Base-by-base conservation (phyloP, 1,140 invertebrate genomes). In the Protaetia brevitarsis region DNA sequence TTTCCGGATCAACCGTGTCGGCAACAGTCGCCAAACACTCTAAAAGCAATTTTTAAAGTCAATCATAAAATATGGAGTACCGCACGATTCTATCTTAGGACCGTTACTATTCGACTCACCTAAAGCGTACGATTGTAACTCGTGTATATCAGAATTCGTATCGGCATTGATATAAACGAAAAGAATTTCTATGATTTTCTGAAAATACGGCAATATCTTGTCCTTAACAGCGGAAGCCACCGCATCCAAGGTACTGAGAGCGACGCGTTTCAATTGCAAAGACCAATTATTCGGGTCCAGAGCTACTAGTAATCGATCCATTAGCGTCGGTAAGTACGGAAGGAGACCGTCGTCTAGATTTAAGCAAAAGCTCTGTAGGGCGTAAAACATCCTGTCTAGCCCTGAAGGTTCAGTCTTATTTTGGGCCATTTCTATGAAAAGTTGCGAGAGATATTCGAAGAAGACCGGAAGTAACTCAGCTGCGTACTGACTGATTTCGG, bases 291-390 rank as follows among this genome's bases (percentile, higher is more conserved):
- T 75, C 2, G 83, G 80, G 58, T 82, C 80, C 30, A 92, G 70
- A 5, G 87, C 82, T 34, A 82, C 81, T 34, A 93, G 82, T 1
- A 92, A 74, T 64, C 84, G 81, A 19, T 87, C 85, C 89, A 94
- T 92, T 10, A 93, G 75, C 1, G 83, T 81, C 0, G 88, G 86
- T 34, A 93, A 74, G 74, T 91, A 90, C 0, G 89, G 89, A 16
- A 89, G 69, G 8, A 94, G 80, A 10, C 84, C 85, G 16, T 88
- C 83, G 62, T 87, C 88, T 29, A 94, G 77, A 78, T 92, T 91
- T 77, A 92, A 90, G 73, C 88, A 91, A 69, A 92, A 93, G 34
- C 86, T 88, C 76, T 93, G 90, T 21, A 94, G 71, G 0, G 92
- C 91, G 76, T 92, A 93, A 73, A 93, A 94, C 78, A 92, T 88